Conservation (phyloP, 2,888 invertebrate genomes). For the Polydrusus cervinus region DNA sequence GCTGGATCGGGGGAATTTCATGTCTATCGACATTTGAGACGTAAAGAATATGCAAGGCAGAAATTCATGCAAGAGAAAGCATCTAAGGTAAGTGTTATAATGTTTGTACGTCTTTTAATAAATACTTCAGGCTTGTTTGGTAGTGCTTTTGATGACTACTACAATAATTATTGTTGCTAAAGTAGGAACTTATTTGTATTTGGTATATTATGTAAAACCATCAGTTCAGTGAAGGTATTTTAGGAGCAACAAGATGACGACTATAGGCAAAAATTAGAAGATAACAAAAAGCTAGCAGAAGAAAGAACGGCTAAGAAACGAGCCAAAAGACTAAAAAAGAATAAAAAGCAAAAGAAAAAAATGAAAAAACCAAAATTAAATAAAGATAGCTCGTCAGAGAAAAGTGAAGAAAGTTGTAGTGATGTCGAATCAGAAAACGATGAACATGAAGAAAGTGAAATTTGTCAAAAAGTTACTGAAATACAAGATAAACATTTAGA, state of each 20-base stretch:
- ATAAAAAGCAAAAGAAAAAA: constrained; percentile 72
- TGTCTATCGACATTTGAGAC: constrained; percentile 94
- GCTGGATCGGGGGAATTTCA: constrained; percentile 99
- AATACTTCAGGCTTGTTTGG: no score
- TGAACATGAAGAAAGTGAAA: constrained; percentile 30
- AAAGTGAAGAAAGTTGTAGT: constrained; percentile 47
- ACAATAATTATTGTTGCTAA: no score
- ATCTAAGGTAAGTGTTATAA: constrained; percentile 77
- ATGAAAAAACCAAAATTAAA: constrained; percentile 52
- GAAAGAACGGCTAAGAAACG: constrained; percentile 93
- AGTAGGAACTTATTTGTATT: no score
- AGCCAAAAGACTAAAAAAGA: constrained; percentile 89
- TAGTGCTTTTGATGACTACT: no score
- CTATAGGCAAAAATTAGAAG: constrained; percentile 86
- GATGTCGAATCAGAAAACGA: constrained; percentile 31
- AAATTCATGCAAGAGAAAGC: constrained; percentile 94
- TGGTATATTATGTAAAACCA: no score
- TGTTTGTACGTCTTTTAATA: no score
- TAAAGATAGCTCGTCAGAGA: constrained; percentile 51
- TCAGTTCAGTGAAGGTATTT: constrained; percentile 56
- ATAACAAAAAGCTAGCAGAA: constrained; percentile 82
- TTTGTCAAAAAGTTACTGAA: constrained; percentile 1
- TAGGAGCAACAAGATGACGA: constrained; percentile 89
- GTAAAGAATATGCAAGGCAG: constrained; percentile 97
- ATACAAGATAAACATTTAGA: constrained; percentile 1